Base-by-base conservation (phyloP, 2,113 vertebrate genomes). In the Strigops habroptila region DNA sequence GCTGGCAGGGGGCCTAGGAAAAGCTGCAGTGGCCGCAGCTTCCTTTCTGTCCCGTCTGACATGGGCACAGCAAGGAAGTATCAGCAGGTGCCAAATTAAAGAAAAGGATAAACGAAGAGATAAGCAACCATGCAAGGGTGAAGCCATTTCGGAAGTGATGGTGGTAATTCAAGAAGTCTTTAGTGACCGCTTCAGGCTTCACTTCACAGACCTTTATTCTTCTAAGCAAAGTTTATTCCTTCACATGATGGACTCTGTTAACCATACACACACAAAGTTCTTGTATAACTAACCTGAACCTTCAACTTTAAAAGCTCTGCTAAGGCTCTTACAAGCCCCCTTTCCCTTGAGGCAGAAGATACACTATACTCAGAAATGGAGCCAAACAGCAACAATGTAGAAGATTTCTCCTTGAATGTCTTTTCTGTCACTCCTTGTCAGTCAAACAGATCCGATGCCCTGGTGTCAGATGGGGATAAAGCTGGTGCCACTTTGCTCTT, bases 401-500 rank as follows among this genome's bases (percentile, higher is more conserved):
- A 98, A 43, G 98, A 98, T 90, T 97, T 96, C 37, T 95, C 98
- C 46, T 41, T 97, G 76, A 98, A 95, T 16, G 97, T 97, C 31
- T 96, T 98, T 83, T 98, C 98, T 4, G 88, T 98, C 55, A 94
- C 97, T 74, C 97, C 98, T n/a, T 97, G 93, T 81, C 96, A 96
- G 8, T 84, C 89, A 62, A 97, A 88, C 27, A 91, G 83, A 3
- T 90, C 97, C 1, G 97, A 98, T 86, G 91, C 91, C 70, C 91
- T 97, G 68, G 98, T 98, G 78, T 98, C 98, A 6, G 98, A 98
- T 17, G 91, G 97, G 3, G 97, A 98, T 95, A 99, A 99, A 95
- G 97, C 98, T 1, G 98, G 98, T 11, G 94, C 97, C n/a, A 97
- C 97, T 8, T 90, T 99, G 46, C 95, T 99, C 52, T 98, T 99